phyloP scores from a whole-genome alignment of 2,888 invertebrate genomes.

The Bombylius major region DNA sequence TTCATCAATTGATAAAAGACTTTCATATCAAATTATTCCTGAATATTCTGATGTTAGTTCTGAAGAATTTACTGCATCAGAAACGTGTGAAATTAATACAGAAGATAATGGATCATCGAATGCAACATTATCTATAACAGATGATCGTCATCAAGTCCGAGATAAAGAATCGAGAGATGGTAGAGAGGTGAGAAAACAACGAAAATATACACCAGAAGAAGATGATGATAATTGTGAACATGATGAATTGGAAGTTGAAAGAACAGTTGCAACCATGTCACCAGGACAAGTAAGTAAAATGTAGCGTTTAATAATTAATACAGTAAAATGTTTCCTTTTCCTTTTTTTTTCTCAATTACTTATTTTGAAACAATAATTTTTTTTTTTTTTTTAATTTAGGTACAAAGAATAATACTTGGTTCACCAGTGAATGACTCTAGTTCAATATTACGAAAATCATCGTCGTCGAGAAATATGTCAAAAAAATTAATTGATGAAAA shows the following conservation, averaged over 20 bases:
- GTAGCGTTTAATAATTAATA: too few relatives aligned
- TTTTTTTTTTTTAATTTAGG: neutral
- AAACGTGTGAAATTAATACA: slow-evolving; percentile 80
- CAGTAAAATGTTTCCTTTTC: too few relatives aligned
- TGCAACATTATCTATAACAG: slow-evolving; percentile 23
- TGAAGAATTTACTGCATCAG: slow-evolving; percentile 78
- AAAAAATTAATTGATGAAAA: slow-evolving; percentile 2
- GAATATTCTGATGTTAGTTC: slow-evolving; percentile 90
- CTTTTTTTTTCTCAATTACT: too few relatives aligned
- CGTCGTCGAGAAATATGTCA: slow-evolving; percentile 6
- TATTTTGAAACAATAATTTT: too few relatives aligned
- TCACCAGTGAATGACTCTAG: slow-evolving; percentile 24
- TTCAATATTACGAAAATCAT: slow-evolving; percentile 11
- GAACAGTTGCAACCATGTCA: slow-evolving; percentile 24
- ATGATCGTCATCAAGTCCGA: slow-evolving; percentile 1
- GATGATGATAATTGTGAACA: slow-evolving; percentile 9
- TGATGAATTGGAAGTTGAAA: slow-evolving; percentile 15
- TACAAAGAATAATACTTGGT: slow-evolving; percentile 25
- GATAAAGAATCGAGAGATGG: neutral
- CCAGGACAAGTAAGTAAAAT: slow-evolving; percentile 19
- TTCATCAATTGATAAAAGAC: neutral
- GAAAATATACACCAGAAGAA: neutral
- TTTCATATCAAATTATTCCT: slow-evolving; percentile 20
- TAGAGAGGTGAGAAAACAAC: neutral
- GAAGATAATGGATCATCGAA: slow-evolving; percentile 43